Conservation (phyloP, 2,113 vertebrate species). For the Sceloporus undulatus region DNA sequence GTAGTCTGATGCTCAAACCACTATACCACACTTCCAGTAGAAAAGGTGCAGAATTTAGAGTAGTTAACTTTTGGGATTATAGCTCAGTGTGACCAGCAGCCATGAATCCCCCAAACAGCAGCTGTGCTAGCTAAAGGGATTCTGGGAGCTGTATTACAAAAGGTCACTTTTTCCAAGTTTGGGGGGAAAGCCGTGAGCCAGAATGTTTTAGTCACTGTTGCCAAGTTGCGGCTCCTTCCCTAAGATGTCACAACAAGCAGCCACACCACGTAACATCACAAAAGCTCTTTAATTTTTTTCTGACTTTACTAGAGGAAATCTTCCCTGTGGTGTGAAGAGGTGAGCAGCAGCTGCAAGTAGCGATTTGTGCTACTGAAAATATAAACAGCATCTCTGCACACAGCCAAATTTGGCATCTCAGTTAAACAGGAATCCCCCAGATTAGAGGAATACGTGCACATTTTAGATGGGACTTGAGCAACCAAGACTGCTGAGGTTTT, state of each 20-base stretch:
- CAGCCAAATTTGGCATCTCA: too few relatives aligned
- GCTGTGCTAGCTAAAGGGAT: too few relatives aligned
- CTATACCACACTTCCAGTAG: constrained; percentile 47
- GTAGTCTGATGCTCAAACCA: too few relatives aligned
- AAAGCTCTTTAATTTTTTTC: neutral
- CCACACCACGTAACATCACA: constrained; percentile 53
- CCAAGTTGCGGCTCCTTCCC: constrained; percentile 77
- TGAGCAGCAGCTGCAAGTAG: too few relatives aligned
- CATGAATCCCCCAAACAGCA: too few relatives aligned
- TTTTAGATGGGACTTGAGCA: neutral
- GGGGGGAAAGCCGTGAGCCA: constrained; percentile 74
- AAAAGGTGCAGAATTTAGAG: constrained; percentile 35
- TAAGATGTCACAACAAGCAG: constrained; percentile 72
- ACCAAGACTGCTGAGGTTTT: neutral
- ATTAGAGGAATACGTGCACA: neutral
- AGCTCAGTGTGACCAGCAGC: too few relatives aligned
- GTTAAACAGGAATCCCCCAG: neutral
- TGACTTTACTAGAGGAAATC: neutral
- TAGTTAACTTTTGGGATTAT: too few relatives aligned
- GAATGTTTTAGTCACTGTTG: constrained; percentile 65
- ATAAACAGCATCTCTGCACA: neutral
- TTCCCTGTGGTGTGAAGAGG: fast-evolving
- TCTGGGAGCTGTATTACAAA: too few relatives aligned
- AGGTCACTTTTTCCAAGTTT: too few relatives aligned
- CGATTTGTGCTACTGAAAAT: neutral